Conservation (phyloP, 2,797 vertebrate genomes). For the Intellagama lesueurii region DNA sequence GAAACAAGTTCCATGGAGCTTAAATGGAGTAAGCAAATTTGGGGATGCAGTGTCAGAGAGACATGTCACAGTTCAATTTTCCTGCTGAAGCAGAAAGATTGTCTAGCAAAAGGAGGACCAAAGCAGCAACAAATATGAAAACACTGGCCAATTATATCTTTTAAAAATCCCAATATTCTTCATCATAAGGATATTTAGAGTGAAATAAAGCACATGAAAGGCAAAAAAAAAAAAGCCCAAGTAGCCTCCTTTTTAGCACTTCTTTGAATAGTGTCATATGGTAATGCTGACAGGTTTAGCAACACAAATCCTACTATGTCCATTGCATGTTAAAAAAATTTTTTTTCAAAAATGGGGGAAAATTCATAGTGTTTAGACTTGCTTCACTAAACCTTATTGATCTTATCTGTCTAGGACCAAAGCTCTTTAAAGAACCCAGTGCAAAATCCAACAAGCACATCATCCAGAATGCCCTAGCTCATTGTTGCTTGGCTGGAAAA, state of each 20-base stretch:
- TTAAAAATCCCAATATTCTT: not conserved
- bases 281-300: not conserved
- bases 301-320: not conserved
- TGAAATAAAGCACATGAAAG: not conserved
- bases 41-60: too few species aligned
- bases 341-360: not conserved
- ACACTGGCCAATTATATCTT: too few species aligned
- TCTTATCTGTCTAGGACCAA: constrained; percentile 85
- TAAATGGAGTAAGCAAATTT: not conserved
- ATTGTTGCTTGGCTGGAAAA: constrained; percentile 98
- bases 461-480: constrained; percentile 95
- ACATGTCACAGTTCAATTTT: too few species aligned
- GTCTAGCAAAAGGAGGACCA: too few species aligned
- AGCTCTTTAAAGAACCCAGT: constrained; percentile 97
- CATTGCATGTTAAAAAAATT: not conserved
- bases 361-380: constrained; percentile 21
- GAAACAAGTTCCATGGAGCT: not conserved
- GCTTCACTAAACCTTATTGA: constrained; percentile 15
- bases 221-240: too few species aligned
- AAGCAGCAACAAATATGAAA: too few species aligned
- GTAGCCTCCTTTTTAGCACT: not conserved
- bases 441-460: constrained; percentile 99
- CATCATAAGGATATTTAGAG: not conserved
- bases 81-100: too few species aligned
- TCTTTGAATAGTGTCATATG: not conserved